These are phyloP conservation scores for Urechis unicinctus DNA, from an alignment of 2,888 invertebrate genomes.

Conservation along the genomic window DNA sequence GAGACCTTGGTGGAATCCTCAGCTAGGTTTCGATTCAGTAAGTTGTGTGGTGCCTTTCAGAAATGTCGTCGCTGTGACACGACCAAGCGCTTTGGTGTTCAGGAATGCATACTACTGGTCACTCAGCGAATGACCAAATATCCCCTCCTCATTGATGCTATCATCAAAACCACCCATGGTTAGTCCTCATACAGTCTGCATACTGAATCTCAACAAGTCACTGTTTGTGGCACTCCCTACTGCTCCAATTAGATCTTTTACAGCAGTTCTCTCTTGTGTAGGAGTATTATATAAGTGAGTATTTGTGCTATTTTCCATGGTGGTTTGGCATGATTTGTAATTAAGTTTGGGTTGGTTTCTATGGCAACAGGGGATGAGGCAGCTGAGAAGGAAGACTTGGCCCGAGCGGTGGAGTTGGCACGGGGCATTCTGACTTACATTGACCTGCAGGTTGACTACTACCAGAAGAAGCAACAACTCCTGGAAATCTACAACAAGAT, in stretches of 20 bases:
- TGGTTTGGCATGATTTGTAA: not conserved
- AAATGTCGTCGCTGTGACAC: conserved; percentile 71
- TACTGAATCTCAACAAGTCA: too few species aligned
- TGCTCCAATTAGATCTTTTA: not conserved
- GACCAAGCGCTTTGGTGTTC: conserved; percentile 88
- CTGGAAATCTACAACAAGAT: conserved; percentile 85
- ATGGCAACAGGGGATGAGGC: conserved; percentile 67
- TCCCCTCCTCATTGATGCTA: conserved; percentile 81
- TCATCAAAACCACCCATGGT: conserved; percentile 78
- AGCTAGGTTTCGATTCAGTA: too few species aligned
- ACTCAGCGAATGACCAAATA: conserved; percentile 93
- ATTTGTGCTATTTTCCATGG: not conserved
- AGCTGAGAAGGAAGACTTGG: conserved; percentile 71
- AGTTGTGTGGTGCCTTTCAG: too few species aligned
- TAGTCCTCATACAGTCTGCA: too few species aligned
- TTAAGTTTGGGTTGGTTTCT: too few species aligned
- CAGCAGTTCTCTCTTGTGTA: not conserved
- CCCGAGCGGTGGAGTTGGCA: conserved; percentile 71
- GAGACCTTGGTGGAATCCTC: too few species aligned
- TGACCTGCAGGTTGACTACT: conserved; percentile 85
- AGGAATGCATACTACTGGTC: conserved; percentile 90
- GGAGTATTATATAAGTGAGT: not conserved
- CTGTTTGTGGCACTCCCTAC: too few species aligned
- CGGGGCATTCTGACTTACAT: conserved; percentile 86
- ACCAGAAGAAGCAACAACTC: conserved; percentile 81